Conservation (phyloP, 2,888 invertebrate genomes). For the Neoascia interrupta region DNA sequence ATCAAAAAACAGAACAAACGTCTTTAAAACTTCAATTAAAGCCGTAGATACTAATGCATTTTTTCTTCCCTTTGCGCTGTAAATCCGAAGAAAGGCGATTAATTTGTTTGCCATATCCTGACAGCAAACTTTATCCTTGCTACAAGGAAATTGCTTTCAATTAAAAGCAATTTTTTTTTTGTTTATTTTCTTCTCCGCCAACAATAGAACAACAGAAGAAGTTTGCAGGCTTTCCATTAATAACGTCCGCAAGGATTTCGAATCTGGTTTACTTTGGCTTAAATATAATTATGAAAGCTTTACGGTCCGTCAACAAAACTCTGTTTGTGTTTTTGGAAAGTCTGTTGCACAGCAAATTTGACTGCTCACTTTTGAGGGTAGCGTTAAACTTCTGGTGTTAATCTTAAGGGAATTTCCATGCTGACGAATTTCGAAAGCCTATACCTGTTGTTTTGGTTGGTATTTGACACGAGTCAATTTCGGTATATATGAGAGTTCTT, state of each 20-base stretch:
- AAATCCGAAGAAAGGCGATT: not conserved
- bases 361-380: too few relatives aligned
- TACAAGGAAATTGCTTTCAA: not conserved
- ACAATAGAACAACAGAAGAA: slow-evolving; percentile 1
- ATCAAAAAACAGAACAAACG: too few relatives aligned
- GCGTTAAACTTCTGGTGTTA: too few relatives aligned
- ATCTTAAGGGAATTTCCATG: too few relatives aligned
- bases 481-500: not conserved
- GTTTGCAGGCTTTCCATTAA: slow-evolving; percentile 13
- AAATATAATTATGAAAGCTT: not conserved
- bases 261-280: not conserved
- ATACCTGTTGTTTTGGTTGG: too few relatives aligned
- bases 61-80: not conserved
- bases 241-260: slow-evolving; percentile 9
- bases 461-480: not conserved
- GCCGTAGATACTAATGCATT: too few relatives aligned
- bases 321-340: too few relatives aligned
- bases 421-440: too few relatives aligned
- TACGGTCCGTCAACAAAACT: too few relatives aligned
- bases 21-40: too few relatives aligned
- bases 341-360: too few relatives aligned
- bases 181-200: not conserved
- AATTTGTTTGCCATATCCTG: not conserved
- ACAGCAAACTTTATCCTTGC: not conserved
- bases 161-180: slow-evolving; percentile 2